phyloP scores from a whole-genome alignment of 2,888 invertebrate species.

The Drosophila pseudotalamancana region DNA sequence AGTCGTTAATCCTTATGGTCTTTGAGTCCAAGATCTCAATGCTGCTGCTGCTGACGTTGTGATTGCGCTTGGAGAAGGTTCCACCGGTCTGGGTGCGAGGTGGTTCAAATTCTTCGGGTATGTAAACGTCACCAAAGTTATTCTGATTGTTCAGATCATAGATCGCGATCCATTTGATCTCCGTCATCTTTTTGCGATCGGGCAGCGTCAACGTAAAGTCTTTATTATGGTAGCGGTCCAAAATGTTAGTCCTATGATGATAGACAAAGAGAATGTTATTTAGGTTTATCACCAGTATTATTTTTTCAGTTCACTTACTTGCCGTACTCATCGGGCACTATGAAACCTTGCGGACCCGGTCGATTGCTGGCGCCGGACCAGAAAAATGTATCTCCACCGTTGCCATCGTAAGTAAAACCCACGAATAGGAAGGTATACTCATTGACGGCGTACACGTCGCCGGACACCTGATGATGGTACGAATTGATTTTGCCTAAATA shows the following conservation, averaged over 20 bases:
- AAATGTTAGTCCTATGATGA: slow-evolving; percentile 94
- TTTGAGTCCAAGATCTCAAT: slow-evolving; percentile 92
- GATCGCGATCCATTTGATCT: slow-evolving; percentile 94
- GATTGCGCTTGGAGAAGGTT: slow-evolving; percentile 86
- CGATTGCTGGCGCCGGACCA: slow-evolving; percentile 95
- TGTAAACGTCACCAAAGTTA: slow-evolving; percentile 94
- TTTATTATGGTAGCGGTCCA: slow-evolving; percentile 93
- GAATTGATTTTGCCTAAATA: slow-evolving; percentile 93
- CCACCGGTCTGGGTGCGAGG: slow-evolving; percentile 88
- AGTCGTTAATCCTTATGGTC: slow-evolving; percentile 90
- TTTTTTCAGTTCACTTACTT: slow-evolving; percentile 87
- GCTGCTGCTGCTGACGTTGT: slow-evolving; percentile 89
- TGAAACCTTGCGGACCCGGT: slow-evolving; percentile 95
- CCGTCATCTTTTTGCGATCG: slow-evolving; percentile 93
- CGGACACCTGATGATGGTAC: slow-evolving; percentile 95
- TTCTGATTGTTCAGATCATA: slow-evolving; percentile 95
- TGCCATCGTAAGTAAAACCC: slow-evolving; percentile 95
- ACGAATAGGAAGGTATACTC: slow-evolving; percentile 92
- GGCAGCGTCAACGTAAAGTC: slow-evolving; percentile 93
- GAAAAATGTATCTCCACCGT: slow-evolving; percentile 95
- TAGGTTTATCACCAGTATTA: neutral
- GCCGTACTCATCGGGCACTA: slow-evolving; percentile 94
- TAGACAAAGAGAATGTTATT: neutral
- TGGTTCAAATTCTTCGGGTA: slow-evolving; percentile 95
- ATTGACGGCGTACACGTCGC: slow-evolving; percentile 95